Percentiles rank a stretch among this genome's conserved stretches.
phyloP scores from a whole-genome alignment of 2,113 vertebrate genomes.

The Rhinopomastus cyanomelas region DNA sequence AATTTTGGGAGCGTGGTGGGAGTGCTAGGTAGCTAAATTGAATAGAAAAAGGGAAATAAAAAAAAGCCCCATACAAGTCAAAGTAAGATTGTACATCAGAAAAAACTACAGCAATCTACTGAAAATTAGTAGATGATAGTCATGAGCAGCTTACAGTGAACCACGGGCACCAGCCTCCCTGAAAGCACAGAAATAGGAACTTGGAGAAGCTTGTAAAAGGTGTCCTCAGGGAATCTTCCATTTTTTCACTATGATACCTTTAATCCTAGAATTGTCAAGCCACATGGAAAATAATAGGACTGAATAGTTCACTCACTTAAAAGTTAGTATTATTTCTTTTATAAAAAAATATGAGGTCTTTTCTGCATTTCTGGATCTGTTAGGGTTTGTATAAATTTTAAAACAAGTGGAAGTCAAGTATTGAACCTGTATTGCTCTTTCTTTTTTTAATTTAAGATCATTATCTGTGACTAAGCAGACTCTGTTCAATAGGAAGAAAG shows the following conservation, averaged over 20 bases:
- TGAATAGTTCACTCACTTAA: constrained; percentile 57
- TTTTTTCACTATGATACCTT: constrained; percentile 70
- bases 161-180: constrained; percentile 61
- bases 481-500: constrained; percentile 26
- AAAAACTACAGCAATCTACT: constrained; percentile 62
- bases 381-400: constrained; percentile 49
- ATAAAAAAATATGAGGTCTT: constrained; percentile 64
- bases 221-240: constrained; percentile 71
- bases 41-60: constrained; percentile 30
- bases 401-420: constrained; percentile 54
- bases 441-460: constrained; percentile 43
- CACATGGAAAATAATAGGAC: constrained; percentile 74
- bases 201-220: constrained; percentile 69
- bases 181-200: constrained; percentile 66
- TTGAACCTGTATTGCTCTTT: constrained; percentile 40
- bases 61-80: neutral
- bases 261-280: constrained; percentile 75
- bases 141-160: constrained; percentile 61
- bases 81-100: constrained; percentile 61
- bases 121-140: constrained; percentile 70
- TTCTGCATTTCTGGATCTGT: constrained; percentile 53
- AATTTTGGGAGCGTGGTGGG: constrained; percentile 33
- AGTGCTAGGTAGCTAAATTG: constrained; percentile 38
- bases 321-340: constrained; percentile 69
- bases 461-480: constrained; percentile 70